Evolutionary conservation across 2,888 invertebrate species (phyloP).

Genomic region (Athripsodes cinereus): DNA sequence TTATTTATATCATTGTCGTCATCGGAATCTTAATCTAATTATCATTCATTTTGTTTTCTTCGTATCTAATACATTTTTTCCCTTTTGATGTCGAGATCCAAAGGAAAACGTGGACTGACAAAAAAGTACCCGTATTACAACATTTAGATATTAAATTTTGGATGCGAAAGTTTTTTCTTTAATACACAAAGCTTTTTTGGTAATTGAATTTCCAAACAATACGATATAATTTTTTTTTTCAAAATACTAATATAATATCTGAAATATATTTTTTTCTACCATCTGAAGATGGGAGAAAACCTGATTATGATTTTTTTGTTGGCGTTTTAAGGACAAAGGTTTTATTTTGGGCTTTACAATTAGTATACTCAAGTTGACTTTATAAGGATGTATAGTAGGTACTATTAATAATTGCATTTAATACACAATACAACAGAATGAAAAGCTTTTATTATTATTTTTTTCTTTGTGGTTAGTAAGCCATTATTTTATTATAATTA

Average conservation of each 20-base stretch:
- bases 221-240: neutral
- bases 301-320: slow-evolving; percentile 7
- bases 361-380: neutral
- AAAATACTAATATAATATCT: slow-evolving; percentile 4
- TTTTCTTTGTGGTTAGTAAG: neutral
- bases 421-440: neutral
- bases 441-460: neutral
- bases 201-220: slow-evolving; percentile 15
- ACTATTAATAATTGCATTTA: neutral
- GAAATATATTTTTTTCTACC: slow-evolving; percentile 2
- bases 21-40: slow-evolving; percentile 8
- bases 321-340: slow-evolving; percentile 6
- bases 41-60: slow-evolving; percentile 11
- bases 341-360: neutral
- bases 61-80: neutral
- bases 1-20: neutral
- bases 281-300: slow-evolving; percentile 6
- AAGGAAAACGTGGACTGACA: too few species aligned
- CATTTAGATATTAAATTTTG: slow-evolving; percentile 6
- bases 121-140: neutral
- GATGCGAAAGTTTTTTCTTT: neutral
- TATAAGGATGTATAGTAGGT: neutral
- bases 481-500: too few species aligned
- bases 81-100: too few species aligned
- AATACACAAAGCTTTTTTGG: slow-evolving; percentile 11